Conservation (phyloP, 2,888 invertebrate species). For the Trissonchulus latispiculum region DNA sequence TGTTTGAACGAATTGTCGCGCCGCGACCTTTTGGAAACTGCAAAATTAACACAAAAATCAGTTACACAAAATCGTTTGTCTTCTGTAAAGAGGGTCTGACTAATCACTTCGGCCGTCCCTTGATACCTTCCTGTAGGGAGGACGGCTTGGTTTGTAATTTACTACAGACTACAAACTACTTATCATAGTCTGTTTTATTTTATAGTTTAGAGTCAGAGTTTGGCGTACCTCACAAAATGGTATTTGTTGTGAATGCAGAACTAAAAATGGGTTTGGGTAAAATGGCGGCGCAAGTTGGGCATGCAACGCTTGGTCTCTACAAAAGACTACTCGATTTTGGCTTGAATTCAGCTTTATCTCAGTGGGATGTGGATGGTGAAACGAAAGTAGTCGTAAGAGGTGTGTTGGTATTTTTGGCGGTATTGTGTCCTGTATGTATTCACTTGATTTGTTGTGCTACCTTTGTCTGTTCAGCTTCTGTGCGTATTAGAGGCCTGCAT, state of each 20-base stretch:
- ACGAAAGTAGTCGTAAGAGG: constrained; percentile 47
- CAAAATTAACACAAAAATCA: too few species aligned
- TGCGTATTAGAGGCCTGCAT: too few species aligned
- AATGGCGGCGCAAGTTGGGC: constrained; percentile 49
- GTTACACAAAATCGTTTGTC: too few species aligned
- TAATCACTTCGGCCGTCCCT: not conserved
- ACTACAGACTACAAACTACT: not conserved
- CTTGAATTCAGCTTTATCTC: constrained; percentile 43
- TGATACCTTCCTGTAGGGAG: too few species aligned
- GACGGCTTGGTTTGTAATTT: not conserved
- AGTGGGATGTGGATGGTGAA: constrained; percentile 45
- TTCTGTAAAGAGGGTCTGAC: not conserved
- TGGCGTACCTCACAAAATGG: constrained; percentile 53
- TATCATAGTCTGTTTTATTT: too few species aligned
- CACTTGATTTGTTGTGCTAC: too few species aligned
- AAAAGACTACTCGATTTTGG: constrained; percentile 46
- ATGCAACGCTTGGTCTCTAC: constrained; percentile 55
- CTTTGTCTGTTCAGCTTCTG: too few species aligned
- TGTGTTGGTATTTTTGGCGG: too few species aligned
- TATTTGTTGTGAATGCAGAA: constrained; percentile 55
- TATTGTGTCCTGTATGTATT: too few species aligned
- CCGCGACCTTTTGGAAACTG: too few species aligned
- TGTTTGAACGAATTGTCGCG: too few species aligned
- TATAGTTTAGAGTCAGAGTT: not conserved
- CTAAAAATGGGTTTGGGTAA: constrained; percentile 58